Evolutionary conservation across 2,888 invertebrate species (phyloP).

Genomic region (Brachypterus glaber): DNA sequence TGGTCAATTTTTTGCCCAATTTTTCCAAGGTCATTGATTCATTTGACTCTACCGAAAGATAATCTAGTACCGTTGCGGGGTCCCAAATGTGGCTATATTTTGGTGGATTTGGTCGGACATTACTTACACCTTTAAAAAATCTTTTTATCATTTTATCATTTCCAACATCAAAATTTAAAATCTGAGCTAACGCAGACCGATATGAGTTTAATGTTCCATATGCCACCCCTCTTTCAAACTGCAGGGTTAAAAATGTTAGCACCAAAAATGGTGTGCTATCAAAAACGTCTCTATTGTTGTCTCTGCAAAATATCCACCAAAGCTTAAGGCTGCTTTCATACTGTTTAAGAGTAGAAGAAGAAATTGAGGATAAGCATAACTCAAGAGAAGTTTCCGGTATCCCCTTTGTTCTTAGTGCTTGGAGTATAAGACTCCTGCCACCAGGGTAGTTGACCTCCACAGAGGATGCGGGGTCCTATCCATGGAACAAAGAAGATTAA

Average conservation of each 20-base stretch:
- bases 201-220: conserved; percentile 18
- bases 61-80: conserved; percentile 7
- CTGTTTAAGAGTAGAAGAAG: conserved; percentile 3
- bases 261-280: not conserved
- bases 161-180: conserved; percentile 11
- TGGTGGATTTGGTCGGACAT: conserved; percentile 8
- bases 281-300: conserved; percentile 1
- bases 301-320: conserved; percentile 8
- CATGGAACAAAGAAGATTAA: conserved; percentile 4
- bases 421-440: conserved; percentile 4
- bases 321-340: conserved; percentile 3
- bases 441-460: conserved; percentile 4
- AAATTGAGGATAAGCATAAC: conserved; percentile 6
- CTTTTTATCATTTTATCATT: conserved; percentile 8
- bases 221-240: conserved; percentile 10
- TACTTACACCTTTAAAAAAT: conserved; percentile 12
- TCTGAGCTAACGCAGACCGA: conserved; percentile 21
- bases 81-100: conserved; percentile 14
- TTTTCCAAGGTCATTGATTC: not conserved
- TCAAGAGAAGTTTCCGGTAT: too few species aligned
- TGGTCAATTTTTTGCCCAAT: conserved; percentile 9
- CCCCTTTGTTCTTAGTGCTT: conserved; percentile 2
- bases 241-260: conserved; percentile 3
- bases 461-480: too few species aligned
- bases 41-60: conserved; percentile 4